Percentiles rank a stretch among this genome's conserved stretches.
phyloP scores from a whole-genome alignment of 2,113 vertebrate genomes.

The Puffinus mauretanicus region DNA sequence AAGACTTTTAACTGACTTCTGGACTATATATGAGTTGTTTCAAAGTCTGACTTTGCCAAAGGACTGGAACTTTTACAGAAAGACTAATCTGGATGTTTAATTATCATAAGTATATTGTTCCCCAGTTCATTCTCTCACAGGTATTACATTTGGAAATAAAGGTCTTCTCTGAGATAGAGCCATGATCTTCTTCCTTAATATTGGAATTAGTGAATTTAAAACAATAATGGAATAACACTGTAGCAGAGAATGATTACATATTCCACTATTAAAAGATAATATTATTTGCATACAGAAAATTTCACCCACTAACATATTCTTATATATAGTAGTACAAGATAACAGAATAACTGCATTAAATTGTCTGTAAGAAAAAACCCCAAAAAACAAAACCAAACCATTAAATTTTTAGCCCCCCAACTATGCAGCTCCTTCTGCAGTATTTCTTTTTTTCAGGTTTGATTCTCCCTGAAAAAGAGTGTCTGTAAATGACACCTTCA shows the following conservation, averaged over 20 bases:
- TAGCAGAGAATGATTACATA: neutral
- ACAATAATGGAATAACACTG: neutral
- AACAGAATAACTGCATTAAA: neutral
- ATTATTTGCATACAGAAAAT: neutral
- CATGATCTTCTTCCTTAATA: neutral
- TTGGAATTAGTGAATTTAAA: neutral
- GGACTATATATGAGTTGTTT: neutral
- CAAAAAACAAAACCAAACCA: neutral
- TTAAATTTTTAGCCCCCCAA: neutral
- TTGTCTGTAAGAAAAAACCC: neutral
- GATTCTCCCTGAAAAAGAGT: neutral
- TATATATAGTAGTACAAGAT: neutral
- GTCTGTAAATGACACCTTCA: neutral
- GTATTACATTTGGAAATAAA: neutral
- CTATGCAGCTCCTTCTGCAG: neutral
- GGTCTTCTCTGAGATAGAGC: neutral
- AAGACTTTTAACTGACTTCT: neutral
- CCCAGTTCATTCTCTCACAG: neutral
- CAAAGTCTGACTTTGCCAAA: neutral
- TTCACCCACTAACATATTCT: neutral
- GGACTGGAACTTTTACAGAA: neutral
- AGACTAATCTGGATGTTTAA: neutral
- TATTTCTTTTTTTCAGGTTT: neutral
- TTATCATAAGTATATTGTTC: neutral
- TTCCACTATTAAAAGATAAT: neutral